Evolutionary conservation across 1,140 invertebrate genomes (phyloP).

Genomic region (Parasteatoda tepidariorum): DNA sequence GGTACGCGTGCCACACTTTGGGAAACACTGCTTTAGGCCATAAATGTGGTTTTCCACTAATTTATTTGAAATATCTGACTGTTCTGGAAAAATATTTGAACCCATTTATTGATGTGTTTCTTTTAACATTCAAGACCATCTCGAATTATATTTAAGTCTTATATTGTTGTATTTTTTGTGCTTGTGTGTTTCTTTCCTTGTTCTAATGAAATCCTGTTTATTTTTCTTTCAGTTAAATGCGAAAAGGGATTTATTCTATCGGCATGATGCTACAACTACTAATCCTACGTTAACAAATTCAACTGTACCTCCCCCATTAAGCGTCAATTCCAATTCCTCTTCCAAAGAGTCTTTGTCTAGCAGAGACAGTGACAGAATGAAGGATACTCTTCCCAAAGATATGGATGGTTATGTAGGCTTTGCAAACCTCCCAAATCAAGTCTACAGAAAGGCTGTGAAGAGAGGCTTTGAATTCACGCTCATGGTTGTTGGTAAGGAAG

Average conservation of each 20-base stretch:
- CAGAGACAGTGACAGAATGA: slow-evolving; percentile 60
- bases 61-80: no score
- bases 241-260: slow-evolving; percentile 64
- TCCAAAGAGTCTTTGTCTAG: slow-evolving; percentile 54
- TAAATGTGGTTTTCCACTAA: no score
- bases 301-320: slow-evolving; percentile 43
- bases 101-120: no score
- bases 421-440: slow-evolving; percentile 97
- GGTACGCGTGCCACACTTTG: no score
- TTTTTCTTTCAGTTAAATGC: slow-evolving; percentile 60
- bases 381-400: slow-evolving; percentile 48
- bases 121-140: no score
- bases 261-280: slow-evolving; percentile 50
- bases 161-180: no score
- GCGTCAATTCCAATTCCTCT: slow-evolving; percentile 54
- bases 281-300: slow-evolving; percentile 51
- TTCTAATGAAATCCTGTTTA: not conserved
- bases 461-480: slow-evolving; percentile 99
- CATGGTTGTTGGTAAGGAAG: slow-evolving; percentile 99
- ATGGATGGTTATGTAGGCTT: slow-evolving; percentile 62
- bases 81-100: no score
- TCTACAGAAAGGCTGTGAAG: slow-evolving; percentile 99
- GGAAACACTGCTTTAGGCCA: no score
- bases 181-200: not conserved
- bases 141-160: no score